A percentile compares a stretch with the other conserved stretches of the same genome.
phyloP scores from a whole-genome alignment of 92 coral and sea anemone genomes.

The Palythoa caribaeorum region DNA sequence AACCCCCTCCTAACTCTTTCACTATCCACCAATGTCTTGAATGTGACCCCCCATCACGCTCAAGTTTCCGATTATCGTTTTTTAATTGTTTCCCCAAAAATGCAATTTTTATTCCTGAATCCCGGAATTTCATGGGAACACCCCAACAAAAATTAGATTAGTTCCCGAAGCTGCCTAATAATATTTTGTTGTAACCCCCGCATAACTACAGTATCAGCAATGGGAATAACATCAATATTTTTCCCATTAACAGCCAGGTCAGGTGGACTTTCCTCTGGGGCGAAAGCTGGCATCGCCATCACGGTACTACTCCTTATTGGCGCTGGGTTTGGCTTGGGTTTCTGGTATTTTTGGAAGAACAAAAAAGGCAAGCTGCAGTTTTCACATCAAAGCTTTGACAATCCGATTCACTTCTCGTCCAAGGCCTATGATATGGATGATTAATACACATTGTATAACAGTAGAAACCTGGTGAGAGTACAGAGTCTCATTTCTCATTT shows the following conservation, averaged over 20 bases:
- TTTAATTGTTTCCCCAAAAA: too few relatives aligned
- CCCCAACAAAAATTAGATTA: too few relatives aligned
- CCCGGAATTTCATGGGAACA: too few relatives aligned
- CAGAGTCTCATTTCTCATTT: neutral
- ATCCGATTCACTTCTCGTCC: constrained; percentile 84
- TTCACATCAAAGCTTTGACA: constrained; percentile 76
- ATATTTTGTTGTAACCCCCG: neutral
- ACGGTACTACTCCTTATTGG: constrained; percentile 66
- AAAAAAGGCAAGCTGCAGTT: constrained; percentile 54
- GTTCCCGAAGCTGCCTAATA: too few relatives aligned
- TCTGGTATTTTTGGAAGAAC: constrained; percentile 71
- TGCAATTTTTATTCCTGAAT: too few relatives aligned
- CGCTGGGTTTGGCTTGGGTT: constrained; percentile 60
- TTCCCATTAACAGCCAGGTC: constrained; percentile 49
- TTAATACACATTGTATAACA: neutral
- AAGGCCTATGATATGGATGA: constrained; percentile 47
- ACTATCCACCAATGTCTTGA: too few relatives aligned
- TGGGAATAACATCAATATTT: neutral
- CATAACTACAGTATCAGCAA: neutral
- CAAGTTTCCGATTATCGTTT: too few relatives aligned
- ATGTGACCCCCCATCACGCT: too few relatives aligned
- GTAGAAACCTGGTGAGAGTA: neutral
- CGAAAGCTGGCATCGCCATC: constrained; percentile 82
- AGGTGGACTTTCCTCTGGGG: constrained; percentile 81
- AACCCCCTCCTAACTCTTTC: too few relatives aligned